Evolutionary conservation across 2,113 vertebrate species (phyloP), one percentile per base, ranked within the genome.

Genomic region (Aphelocoma coerulescens): DNA sequence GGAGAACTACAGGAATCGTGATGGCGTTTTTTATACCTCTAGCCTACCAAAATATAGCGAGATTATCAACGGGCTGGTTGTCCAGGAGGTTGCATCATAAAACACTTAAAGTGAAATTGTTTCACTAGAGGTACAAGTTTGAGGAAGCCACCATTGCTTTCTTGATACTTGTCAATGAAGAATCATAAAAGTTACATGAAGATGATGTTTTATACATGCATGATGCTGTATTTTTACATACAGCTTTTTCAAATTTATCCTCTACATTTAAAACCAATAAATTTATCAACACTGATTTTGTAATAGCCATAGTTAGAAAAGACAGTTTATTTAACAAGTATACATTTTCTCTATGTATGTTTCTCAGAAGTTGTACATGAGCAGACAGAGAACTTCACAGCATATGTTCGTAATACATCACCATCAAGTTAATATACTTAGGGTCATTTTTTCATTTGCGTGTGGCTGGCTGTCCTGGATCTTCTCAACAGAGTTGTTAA

Each of bases 231-330:
- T 30, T 85, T 68, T 69, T 85, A 66, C 19, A 28, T 33, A 39
- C 3, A 61, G 5, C 8, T 37, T 71, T 82, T 71, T 3, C 30
- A 63, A 51, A 67, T 54, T 54, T 71, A 49, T 55, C 16, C 3
- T 66, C 7, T 52, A 20, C 28, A 43, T 72, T 59, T 63, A 51
- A 69, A 93, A 82, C 2, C 37, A 55, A 49, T 12, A 75, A 78
- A 68, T 69, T 68, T 73, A 41, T 76, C 67, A 85, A 84, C 59
- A 44, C 11, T 44, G 52, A 33, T 85, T 93, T 41, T 75, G 11
- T 65, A 78, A 91, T 32, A 89, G 58, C 24, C 20, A 28, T 77
- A 68, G 54, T 48, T 93, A 78, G 95, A 94, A 96, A 96, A 91
- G n/a, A 71, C 26, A 87, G 22, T 96, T 93, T 58, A 86, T 95